Evolutionary conservation across 2,113 vertebrate genomes (phyloP).

Genomic region (Synodontis membranacea): DNA sequence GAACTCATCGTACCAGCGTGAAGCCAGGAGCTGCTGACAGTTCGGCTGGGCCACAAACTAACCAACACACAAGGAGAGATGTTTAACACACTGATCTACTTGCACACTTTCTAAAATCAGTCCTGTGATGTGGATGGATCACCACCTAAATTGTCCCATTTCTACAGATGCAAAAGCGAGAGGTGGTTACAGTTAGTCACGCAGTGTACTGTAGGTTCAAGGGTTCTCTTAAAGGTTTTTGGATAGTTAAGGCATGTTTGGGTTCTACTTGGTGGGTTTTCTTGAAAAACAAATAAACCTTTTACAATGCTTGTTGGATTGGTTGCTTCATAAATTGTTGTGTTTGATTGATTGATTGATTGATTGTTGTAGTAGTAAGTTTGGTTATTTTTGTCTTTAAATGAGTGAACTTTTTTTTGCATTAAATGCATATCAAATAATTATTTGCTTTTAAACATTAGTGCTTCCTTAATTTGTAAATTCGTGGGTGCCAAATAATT

Average conservation of each 20-base stretch:
- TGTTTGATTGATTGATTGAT: too few relatives aligned
- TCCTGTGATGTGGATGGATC: background rate
- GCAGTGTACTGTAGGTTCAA: background rate
- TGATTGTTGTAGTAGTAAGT: too few relatives aligned
- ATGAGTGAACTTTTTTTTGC: background rate
- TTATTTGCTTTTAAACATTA: background rate
- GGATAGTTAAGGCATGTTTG: background rate
- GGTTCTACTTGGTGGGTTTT: background rate
- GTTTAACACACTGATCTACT: background rate
- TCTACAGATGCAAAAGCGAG: background rate
- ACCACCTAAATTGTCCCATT: background rate
- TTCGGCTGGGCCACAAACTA: constrained; percentile 98
- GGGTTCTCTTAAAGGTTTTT: background rate
- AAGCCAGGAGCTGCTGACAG: constrained; percentile 95
- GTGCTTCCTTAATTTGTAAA: background rate
- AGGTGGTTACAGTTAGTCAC: background rate
- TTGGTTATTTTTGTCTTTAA: background rate
- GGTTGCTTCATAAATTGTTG: too few relatives aligned
- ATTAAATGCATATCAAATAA: too few relatives aligned
- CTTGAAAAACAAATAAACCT: background rate
- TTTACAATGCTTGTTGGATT: background rate
- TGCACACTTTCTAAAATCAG: background rate
- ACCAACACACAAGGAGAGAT: constrained; percentile 24
- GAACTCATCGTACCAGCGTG: constrained; percentile 96
- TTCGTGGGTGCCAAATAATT: background rate